These are phyloP conservation scores for Tragelaphus strepsiceros DNA, from an alignment of 2,113 vertebrate species.

Conservation along the genomic window DNA sequence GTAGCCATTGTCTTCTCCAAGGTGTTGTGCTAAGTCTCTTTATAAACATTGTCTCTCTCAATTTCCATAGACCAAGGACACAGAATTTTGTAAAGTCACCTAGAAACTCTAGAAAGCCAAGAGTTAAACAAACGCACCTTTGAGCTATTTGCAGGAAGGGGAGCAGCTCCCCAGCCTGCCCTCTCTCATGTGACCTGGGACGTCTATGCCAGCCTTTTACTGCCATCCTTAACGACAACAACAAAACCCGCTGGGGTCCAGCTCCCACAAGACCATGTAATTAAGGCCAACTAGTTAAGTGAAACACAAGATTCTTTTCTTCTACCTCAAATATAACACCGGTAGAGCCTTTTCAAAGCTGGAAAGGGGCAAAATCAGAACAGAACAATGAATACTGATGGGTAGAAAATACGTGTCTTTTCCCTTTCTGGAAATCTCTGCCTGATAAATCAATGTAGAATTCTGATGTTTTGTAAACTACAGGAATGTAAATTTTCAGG, in stretches of 20 bases:
- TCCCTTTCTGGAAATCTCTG: neutral
- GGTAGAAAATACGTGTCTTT: neutral
- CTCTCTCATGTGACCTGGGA: neutral
- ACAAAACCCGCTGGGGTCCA: neutral
- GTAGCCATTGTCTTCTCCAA: neutral
- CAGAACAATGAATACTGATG: neutral
- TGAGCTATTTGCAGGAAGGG: neutral
- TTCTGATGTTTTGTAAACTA: neutral
- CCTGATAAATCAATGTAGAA: neutral
- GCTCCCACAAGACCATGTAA: neutral
- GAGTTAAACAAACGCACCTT: neutral
- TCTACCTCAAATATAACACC: neutral
- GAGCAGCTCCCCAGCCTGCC: neutral
- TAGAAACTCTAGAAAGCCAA: neutral
- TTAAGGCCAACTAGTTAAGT: neutral
- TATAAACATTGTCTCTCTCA: neutral
- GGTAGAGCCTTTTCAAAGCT: neutral
- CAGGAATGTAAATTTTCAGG: neutral
- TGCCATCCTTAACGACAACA: constrained; percentile 13
- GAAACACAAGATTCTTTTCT: neutral
- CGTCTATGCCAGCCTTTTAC: neutral
- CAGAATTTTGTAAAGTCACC: neutral
- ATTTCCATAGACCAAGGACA: neutral
- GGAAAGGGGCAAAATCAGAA: neutral
- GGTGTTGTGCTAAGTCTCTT: neutral